These are phyloP conservation scores for Eueides isabella DNA, from an alignment of 1,140 invertebrate genomes.

Conservation along the genomic window DNA sequence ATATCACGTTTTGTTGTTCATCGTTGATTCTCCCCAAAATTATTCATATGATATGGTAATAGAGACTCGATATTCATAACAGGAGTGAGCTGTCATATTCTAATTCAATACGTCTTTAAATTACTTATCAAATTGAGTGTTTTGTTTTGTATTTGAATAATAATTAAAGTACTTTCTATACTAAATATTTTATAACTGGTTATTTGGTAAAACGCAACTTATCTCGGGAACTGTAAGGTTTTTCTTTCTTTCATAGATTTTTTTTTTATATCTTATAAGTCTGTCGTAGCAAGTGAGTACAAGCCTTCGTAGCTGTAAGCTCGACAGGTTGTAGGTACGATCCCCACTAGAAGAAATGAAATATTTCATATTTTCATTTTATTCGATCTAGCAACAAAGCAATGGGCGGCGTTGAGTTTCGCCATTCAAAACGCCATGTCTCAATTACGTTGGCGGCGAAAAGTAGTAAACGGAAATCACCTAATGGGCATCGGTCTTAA, in stretches of 20 bases:
- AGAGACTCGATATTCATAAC: conserved; percentile 1
- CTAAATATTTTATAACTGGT: not conserved
- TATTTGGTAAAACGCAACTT: not conserved
- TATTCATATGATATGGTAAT: conserved; percentile 8
- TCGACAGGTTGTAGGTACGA: too few species aligned
- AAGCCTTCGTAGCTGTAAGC: too few species aligned
- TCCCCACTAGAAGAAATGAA: too few species aligned
- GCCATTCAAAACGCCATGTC: not conserved
- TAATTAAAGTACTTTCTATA: not conserved
- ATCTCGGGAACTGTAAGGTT: too few species aligned
- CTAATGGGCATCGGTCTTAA: too few species aligned
- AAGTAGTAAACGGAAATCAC: not conserved
- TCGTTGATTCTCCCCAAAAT: not conserved
- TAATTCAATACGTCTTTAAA: conserved; percentile 2
- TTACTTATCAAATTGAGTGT: not conserved
- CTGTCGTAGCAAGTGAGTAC: too few species aligned
- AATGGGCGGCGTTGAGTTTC: not conserved
- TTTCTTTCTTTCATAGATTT: too few species aligned
- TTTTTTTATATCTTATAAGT: too few species aligned
- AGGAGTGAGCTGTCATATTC: conserved; percentile 2
- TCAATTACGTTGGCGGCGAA: not conserved
- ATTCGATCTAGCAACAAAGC: too few species aligned
- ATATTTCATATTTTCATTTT: too few species aligned
- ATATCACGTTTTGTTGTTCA: not conserved
- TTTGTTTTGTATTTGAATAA: not conserved